Conservation (phyloP, 2,113 vertebrate genomes). For the Octodon degus region DNA sequence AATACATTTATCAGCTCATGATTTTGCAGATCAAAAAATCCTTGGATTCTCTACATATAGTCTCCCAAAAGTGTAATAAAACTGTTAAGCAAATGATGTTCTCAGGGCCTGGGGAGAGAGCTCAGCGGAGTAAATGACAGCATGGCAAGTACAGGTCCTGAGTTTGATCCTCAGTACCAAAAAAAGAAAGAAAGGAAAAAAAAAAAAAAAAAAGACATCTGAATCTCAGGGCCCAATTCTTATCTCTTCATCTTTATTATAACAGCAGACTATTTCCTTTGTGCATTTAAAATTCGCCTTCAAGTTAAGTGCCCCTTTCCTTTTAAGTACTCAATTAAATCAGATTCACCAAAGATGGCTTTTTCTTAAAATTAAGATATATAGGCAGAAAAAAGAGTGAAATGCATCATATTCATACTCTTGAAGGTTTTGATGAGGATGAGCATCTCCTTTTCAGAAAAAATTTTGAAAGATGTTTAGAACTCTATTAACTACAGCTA, state of each 20-base stretch:
- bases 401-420: too few species aligned
- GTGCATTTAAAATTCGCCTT: background rate
- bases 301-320: background rate
- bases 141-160: too few species aligned
- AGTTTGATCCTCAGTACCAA: too few species aligned
- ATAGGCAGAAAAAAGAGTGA: background rate
- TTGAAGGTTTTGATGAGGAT: background rate
- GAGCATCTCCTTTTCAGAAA: background rate
- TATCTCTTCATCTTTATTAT: background rate
- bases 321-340: background rate
- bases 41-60: background rate
- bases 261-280: background rate
- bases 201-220: too few species aligned
- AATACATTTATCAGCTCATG: background rate
- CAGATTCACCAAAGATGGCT: background rate
- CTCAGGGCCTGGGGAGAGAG: too few species aligned
- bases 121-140: too few species aligned
- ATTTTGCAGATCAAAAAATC: background rate
- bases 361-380: background rate
- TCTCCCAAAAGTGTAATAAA: background rate
- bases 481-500: background rate
- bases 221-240: too few species aligned
- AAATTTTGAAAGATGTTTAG: background rate
- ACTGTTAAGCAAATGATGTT: background rate
- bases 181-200: too few species aligned